These are phyloP conservation scores for Sarcophaga bullata DNA, from an alignment of 1,140 invertebrate genomes.

Conservation along the genomic window DNA sequence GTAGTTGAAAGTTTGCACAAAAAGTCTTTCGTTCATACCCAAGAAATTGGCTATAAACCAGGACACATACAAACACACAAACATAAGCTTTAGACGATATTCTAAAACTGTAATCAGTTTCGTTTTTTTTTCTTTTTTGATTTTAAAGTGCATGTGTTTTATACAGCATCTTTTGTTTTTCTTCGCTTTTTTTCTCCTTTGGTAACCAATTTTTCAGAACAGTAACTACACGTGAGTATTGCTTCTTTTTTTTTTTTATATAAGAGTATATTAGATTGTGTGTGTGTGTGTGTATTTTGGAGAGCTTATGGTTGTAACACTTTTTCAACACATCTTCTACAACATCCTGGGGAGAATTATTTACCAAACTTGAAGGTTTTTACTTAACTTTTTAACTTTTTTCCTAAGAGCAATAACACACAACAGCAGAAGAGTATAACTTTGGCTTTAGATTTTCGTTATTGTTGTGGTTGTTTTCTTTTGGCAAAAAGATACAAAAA, in stretches of 20 bases:
- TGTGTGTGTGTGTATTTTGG: background rate
- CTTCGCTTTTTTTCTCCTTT: background rate
- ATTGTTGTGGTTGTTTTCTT: background rate
- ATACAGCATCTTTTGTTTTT: too few species aligned
- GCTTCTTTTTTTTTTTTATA: too few species aligned
- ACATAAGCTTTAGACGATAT: background rate
- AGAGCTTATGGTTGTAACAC: background rate
- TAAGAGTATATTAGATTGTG: background rate
- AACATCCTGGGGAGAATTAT: constrained; percentile 5
- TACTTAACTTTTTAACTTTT: constrained; percentile 17
- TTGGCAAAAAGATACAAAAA: background rate
- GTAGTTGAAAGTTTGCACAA: background rate
- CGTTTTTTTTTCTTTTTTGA: background rate
- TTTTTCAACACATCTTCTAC: background rate
- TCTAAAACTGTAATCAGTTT: constrained; percentile 2
- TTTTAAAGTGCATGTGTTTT: background rate
- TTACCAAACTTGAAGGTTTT: background rate
- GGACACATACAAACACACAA: background rate
- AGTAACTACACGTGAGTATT: constrained; percentile 2
- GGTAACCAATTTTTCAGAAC: background rate
- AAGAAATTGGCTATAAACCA: background rate
- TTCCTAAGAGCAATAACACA: background rate
- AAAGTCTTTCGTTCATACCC: background rate
- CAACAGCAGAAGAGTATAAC: background rate
- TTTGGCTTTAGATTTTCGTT: constrained; percentile 1